Percentiles rank a stretch among this genome's conserved stretches.
Evolutionary conservation across 1,140 invertebrate genomes (phyloP).

Genomic region (Hyposmocoma kahamanoa): DNA sequence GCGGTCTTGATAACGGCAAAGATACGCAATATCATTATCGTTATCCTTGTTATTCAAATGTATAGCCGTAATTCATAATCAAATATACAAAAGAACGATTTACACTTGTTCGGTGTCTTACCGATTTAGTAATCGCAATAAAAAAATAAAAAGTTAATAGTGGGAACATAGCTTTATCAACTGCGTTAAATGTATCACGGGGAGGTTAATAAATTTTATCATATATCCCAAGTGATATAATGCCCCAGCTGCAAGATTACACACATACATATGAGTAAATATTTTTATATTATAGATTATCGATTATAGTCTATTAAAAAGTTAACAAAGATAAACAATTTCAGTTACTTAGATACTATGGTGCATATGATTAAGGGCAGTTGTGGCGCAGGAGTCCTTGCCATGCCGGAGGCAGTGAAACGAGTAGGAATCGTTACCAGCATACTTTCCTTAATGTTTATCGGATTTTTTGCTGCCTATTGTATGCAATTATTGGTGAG

Average conservation of each 20-base stretch:
- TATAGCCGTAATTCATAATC: no score
- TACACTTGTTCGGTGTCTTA: no score
- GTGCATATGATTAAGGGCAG: slow-evolving; percentile 90
- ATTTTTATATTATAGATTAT: slow-evolving; percentile 6
- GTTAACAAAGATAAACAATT: no score
- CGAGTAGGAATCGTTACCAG: slow-evolving; percentile 84
- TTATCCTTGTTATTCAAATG: no score
- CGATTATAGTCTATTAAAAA: no score
- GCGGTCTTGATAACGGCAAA: no score
- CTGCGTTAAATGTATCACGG: no score
- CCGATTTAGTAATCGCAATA: background rate
- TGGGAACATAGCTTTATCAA: background rate
- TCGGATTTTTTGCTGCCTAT: slow-evolving; percentile 85
- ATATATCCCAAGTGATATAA: background rate
- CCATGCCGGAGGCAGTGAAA: slow-evolving; percentile 89
- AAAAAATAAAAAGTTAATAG: background rate
- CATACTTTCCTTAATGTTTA: slow-evolving; percentile 77
- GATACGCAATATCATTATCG: background rate
- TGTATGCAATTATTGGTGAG: slow-evolving; percentile 82
- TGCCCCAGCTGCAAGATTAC: background rate
- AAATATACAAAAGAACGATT: no score
- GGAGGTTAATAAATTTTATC: background rate
- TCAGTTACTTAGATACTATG: slow-evolving; percentile 84
- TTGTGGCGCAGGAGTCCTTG: slow-evolving; percentile 91
- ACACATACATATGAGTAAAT: background rate